Evolutionary conservation across 2,797 vertebrate species (phyloP), one percentile per base, ranked within the genome.

Genomic region (Nothura maculosa): DNA sequence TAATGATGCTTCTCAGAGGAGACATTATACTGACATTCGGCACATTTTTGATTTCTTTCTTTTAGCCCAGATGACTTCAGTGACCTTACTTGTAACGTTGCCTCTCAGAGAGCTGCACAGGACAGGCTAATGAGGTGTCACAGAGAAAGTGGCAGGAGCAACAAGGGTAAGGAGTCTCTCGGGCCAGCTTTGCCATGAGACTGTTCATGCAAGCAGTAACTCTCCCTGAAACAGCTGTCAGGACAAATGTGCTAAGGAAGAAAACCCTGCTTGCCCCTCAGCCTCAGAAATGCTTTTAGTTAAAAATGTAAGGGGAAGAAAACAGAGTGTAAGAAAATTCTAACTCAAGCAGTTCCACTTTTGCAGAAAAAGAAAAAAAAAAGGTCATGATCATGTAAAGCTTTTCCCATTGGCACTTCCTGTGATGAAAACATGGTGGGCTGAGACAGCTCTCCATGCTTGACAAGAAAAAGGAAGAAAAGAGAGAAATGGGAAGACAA

Each of bases 381-480:
- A 47, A 47, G 38, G 90, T 30, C 84, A 68, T 15, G 8, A n/a
- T 12, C 4, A 1, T 1, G 17, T 28, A 45, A 68, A 1, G 10
- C 25, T 7, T 3, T 14, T 69, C 30, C 19, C 82, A 40, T 66
- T 62, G 25, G 80, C 63, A 81, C 27, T 54, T 81, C 9, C 36
- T 73, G 42, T n/a, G 54, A 45, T 2, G 17, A 82, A 38, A 34
- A 63, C 14, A 79, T 60, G 42, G 28, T 47, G 25, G 17, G 13
- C 55, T 13, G 16, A 21, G 57, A 54, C 32, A 74, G 21, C 8
- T 82, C 7, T 12, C 17, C 18, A 13, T n/a, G n/a, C 12, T 17
- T 50, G 14, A 63, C 20, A 40, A 78, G 42, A 64, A 75, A 85
- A 81, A 32, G 38, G n/a, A 83, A 90, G 28, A 48, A 55, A 70